A percentile compares a stretch with the other conserved stretches of the same genome.
These are phyloP conservation scores for Pavo muticus DNA, from an alignment of 2,113 vertebrate genomes.

Conservation along the genomic window DNA sequence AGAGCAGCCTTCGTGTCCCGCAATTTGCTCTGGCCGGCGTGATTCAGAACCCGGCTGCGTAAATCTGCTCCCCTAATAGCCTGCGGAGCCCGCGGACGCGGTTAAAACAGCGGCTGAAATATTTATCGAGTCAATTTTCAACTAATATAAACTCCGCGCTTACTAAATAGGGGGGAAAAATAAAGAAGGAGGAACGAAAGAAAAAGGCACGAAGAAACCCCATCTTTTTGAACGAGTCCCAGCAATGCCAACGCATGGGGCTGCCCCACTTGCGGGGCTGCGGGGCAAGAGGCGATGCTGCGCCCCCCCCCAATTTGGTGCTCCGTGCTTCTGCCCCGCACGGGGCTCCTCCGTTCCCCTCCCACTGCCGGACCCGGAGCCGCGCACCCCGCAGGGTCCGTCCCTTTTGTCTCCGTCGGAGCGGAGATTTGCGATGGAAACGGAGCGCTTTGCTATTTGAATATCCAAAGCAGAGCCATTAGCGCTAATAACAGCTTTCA, in stretches of 20 bases:
- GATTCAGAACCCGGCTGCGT: not conserved
- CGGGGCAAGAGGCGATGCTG: not conserved
- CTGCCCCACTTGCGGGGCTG: not conserved
- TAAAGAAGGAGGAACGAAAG: not conserved
- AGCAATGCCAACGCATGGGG: not conserved
- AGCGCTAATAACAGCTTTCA: slow-evolving; percentile 52
- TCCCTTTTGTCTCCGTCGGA: not conserved
- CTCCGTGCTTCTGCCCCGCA: not conserved
- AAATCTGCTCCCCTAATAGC: slow-evolving; percentile 34
- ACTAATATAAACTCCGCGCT: slow-evolving; percentile 45
- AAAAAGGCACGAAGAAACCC: not conserved
- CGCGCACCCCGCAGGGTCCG: not conserved
- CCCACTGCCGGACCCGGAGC: not conserved
- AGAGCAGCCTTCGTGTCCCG: not conserved
- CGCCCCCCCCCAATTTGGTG: not conserved
- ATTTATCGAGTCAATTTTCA: slow-evolving; percentile 66
- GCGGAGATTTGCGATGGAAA: not conserved
- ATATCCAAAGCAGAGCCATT: slow-evolving; percentile 45
- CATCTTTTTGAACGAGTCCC: not conserved
- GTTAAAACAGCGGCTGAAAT: slow-evolving; percentile 57
- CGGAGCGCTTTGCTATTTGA: slow-evolving; percentile 10
- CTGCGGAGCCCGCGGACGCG: not conserved
- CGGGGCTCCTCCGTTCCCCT: not conserved
- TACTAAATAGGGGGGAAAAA: not conserved
- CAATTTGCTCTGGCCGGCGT: not conserved